A percentile compares a stretch with the other conserved stretches of the same genome.
These are phyloP conservation scores for Istiophorus platypterus DNA, from an alignment of 2,113 vertebrate genomes.

Conservation along the genomic window DNA sequence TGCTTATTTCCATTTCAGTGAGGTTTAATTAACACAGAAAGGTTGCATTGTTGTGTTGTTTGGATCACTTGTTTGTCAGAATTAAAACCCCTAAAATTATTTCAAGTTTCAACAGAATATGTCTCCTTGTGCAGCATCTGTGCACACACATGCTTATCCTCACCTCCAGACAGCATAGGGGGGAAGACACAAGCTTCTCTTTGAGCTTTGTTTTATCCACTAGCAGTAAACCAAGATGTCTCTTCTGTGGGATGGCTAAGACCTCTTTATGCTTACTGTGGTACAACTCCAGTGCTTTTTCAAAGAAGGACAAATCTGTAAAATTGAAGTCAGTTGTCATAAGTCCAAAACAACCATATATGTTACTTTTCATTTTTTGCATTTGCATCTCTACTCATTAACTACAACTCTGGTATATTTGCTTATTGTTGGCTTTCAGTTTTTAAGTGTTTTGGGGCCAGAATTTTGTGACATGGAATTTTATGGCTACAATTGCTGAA, in stretches of 20 bases:
- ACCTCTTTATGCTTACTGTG: constrained; percentile 85
- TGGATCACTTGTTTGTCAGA: background rate
- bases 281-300: constrained; percentile 84
- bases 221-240: constrained; percentile 86
- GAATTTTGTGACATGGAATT: background rate
- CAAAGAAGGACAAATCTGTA: constrained; percentile 87
- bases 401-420: background rate
- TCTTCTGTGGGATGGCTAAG: constrained; percentile 80
- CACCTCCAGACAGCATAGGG: constrained; percentile 87
- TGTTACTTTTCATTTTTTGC: background rate
- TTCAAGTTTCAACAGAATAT: background rate
- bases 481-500: background rate
- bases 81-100: background rate
- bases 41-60: background rate
- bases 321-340: background rate
- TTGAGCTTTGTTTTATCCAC: constrained; percentile 87
- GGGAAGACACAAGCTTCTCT: constrained; percentile 86
- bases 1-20: background rate
- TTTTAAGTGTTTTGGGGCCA: background rate
- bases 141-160: constrained; percentile 35
- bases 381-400: background rate
- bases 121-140: background rate
- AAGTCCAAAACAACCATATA: background rate
- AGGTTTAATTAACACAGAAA: background rate
- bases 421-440: background rate